Base-by-base conservation (phyloP, 2,113 vertebrate genomes). In the Chloroceryle aenea region DNA sequence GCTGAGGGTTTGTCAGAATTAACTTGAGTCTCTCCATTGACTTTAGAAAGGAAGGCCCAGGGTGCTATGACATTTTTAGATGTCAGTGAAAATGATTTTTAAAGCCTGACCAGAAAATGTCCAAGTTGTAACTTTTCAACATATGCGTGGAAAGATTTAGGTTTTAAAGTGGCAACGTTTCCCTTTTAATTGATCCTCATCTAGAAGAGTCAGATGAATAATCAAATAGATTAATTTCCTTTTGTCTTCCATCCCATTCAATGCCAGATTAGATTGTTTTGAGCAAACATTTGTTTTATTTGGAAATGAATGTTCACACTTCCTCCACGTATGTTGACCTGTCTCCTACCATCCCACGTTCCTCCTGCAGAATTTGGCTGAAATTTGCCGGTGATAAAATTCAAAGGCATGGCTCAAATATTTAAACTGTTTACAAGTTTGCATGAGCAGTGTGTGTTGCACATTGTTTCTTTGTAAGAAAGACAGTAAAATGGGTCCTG, bases 41-140 rank as follows among this genome's bases (percentile, higher is more conserved):
- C 47, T 95, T 86, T 12, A 86, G 68, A 52, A 81, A 32, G 61
- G 81, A 10, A 75, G 55, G 66, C 52, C 73, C 84, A 85, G 67
- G 68, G 73, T 81, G 40, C 86, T 89, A 13, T 87, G 94, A 77
- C 68, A 72, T 87, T 52, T 91, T 89, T 71, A 92, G 59, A 67
- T 89, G 34, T 86, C 79, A 75, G 30, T 67, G 69, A 88, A 87
- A 86, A 66, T 59, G 75, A 84, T 82, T 91, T 77, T 81, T 67
- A 56, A 72, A 92, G 68, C 73, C 61, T 80, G 38, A 47, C 29
- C 23, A 68, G 56, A 81, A 52, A 21, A 59, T 59, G 88, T 94
- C 45, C 19, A 18, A 52, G 34, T 20, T 86, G 26, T 75, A 81
- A 77, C 34, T 89, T 88, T 84, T 90, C 59, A 84, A 50, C 19